Conservation (phyloP, 2,113 vertebrate genomes). For the Narcine bancroftii region DNA sequence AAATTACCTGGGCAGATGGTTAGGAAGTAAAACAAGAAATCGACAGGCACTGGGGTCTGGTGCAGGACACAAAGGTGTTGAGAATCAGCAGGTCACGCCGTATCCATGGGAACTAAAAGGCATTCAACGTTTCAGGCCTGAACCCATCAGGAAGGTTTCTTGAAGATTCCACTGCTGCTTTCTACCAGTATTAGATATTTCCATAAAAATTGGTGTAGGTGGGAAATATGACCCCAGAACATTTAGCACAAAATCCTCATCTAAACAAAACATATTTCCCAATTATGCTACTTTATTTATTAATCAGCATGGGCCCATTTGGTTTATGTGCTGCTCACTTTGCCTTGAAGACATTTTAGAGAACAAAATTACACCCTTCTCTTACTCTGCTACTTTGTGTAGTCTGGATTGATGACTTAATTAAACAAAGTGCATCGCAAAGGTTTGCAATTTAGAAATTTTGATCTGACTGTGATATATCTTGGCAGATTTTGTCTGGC, state of each 20-base stretch:
- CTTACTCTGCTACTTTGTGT: neutral
- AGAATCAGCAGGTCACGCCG: too few relatives aligned
- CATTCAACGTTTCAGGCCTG: too few relatives aligned
- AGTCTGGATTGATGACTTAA: neutral
- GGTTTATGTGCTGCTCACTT: neutral
- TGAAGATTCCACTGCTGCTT: too few relatives aligned
- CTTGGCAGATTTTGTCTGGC: neutral
- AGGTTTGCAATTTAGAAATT: neutral
- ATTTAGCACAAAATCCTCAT: neutral
- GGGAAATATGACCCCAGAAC: neutral
- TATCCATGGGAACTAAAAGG: too few relatives aligned
- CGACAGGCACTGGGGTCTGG: too few relatives aligned
- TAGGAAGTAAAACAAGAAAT: too few relatives aligned
- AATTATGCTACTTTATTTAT: neutral
- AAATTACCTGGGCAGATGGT: too few relatives aligned
- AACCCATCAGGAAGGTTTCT: too few relatives aligned
- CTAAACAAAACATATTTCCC: neutral
- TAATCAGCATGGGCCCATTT: neutral
- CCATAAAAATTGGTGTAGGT: neutral
- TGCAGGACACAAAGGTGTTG: too few relatives aligned
- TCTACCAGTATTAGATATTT: neutral
- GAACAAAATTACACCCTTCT: neutral
- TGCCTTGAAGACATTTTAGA: constrained; percentile 6
- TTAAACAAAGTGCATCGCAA: neutral
- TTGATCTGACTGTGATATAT: neutral